phyloP scores from a whole-genome alignment of 2,888 invertebrate species.

The Ephialtes manifestator region DNA sequence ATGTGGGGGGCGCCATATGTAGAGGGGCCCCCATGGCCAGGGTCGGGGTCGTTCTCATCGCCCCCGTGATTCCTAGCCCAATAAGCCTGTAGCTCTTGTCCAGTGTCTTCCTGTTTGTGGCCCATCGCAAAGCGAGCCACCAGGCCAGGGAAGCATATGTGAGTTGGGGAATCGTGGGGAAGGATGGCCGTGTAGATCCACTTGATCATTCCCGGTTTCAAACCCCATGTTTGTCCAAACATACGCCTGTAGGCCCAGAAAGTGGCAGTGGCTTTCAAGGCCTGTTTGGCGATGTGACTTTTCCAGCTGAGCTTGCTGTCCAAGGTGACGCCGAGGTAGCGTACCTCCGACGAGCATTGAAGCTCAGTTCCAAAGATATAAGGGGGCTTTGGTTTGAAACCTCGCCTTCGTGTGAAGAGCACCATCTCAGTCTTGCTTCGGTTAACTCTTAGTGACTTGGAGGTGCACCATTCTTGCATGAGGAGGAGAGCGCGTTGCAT shows the following conservation, averaged over 20 bases:
- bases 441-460: conserved; percentile 48
- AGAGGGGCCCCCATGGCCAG: background rate
- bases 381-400: conserved; percentile 14
- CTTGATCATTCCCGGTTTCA: too few species aligned
- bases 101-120: background rate
- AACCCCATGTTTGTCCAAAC: too few species aligned
- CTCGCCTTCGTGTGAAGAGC: conserved; percentile 41
- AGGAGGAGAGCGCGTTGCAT: conserved; percentile 46
- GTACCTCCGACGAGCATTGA: background rate
- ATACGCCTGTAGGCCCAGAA: too few species aligned
- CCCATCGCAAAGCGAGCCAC: conserved; percentile 23
- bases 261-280: too few species aligned
- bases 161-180: conserved; percentile 1
- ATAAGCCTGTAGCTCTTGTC: conserved; percentile 43
- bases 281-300: conserved; percentile 29
- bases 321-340: too few species aligned
- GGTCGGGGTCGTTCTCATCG: too few species aligned
- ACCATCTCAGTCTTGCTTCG: conserved; percentile 61
- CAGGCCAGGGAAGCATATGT: conserved; percentile 40
- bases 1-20: conserved; percentile 3
- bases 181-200: conserved; percentile 64
- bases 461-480: conserved; percentile 38
- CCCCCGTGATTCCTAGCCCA: conserved; percentile 43
- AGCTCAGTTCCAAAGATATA: conserved; percentile 20
- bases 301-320: too few species aligned